Percentiles rank a stretch among this genome's conserved stretches.
phyloP scores from a whole-genome alignment of 2,113 vertebrate genomes.

The Engraulis encrasicolus region DNA sequence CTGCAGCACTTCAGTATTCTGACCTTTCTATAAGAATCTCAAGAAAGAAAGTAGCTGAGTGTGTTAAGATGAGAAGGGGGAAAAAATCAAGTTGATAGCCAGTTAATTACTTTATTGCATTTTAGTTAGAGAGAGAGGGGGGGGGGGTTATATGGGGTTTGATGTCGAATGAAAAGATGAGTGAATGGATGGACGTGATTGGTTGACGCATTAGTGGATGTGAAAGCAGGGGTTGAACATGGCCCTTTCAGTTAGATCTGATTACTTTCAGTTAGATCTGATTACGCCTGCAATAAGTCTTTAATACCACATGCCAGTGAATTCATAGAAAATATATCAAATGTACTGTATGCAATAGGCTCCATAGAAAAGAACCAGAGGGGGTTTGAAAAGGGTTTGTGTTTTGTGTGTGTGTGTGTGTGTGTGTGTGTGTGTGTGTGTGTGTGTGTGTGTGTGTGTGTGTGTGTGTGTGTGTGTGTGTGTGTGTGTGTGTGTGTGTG shows the following conservation, averaged over 20 bases:
- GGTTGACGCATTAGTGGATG: too few relatives aligned
- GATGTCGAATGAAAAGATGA: too few relatives aligned
- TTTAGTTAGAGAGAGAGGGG: not conserved
- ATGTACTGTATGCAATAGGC: too few relatives aligned
- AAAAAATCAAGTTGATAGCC: not conserved
- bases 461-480: too few relatives aligned
- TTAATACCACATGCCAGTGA: not conserved
- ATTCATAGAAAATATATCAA: too few relatives aligned
- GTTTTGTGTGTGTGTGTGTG: too few relatives aligned
- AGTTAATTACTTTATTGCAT: constrained; percentile 7
- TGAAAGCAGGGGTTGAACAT: too few relatives aligned
- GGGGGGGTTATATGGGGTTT: too few relatives aligned
- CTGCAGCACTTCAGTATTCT: constrained; percentile 26
- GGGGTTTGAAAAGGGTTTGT: not conserved
- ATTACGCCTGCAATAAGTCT: too few relatives aligned
- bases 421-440: not conserved
- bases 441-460: not conserved
- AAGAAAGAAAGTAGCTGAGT: not conserved
- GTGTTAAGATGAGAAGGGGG: not conserved
- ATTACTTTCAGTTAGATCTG: too few relatives aligned
- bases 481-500: not conserved
- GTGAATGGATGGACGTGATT: not conserved
- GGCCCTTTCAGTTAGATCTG: too few relatives aligned
- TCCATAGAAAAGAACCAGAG: not conserved
- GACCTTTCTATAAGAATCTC: constrained; percentile 31